phyloP scores from a whole-genome alignment of 2,797 vertebrate genomes.

The Erithacus rubecula region DNA sequence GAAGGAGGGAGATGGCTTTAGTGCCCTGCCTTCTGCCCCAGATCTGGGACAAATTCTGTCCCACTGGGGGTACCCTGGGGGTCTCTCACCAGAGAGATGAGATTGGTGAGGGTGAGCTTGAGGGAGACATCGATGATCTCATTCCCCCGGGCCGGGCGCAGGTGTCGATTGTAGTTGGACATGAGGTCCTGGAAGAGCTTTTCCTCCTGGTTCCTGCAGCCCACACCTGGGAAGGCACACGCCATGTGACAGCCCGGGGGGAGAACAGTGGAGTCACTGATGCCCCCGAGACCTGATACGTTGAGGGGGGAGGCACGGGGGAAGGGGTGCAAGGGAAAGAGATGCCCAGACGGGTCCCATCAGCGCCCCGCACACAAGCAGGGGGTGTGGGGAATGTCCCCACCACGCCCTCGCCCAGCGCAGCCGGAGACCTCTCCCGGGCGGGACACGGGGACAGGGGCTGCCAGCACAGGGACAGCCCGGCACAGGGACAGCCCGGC shows the following conservation, averaged over 20 bases:
- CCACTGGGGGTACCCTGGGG: fast-evolving
- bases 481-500: fast-evolving
- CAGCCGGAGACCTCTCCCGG: neutral
- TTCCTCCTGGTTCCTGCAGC: constrained; percentile 84
- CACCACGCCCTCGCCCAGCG: fast-evolving
- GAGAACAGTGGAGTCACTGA: fast-evolving
- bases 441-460: fast-evolving
- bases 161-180: constrained; percentile 84
- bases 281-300: fast-evolving
- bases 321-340: no score
- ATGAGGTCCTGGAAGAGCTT: constrained; percentile 86
- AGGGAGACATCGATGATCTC: constrained; percentile 86
- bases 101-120: constrained; percentile 96
- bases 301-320: fast-evolving
- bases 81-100: constrained; percentile 90
- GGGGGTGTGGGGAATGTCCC: neutral
- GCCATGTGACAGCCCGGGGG: fast-evolving
- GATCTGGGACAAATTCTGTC: neutral
- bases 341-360: fast-evolving
- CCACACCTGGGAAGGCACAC: constrained; percentile 9
- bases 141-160: constrained; percentile 77
- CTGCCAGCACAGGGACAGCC: neutral
- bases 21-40: neutral
- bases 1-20: neutral
- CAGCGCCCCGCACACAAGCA: neutral